Evolutionary conservation across 2,888 invertebrate genomes (phyloP), one percentile per base, ranked within the genome.

Genomic region (Carcina quercana): DNA sequence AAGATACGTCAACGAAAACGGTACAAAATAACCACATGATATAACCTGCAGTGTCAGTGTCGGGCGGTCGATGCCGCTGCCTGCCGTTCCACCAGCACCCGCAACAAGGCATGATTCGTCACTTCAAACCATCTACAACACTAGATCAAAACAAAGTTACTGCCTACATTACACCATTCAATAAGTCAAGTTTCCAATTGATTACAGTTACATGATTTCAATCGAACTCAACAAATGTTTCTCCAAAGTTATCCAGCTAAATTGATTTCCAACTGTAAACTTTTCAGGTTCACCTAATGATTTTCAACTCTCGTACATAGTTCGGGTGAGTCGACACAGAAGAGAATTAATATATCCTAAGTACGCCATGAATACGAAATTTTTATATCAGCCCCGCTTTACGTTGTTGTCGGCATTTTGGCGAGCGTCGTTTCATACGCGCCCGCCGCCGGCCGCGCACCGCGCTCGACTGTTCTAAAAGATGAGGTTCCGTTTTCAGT

Each of bases 61-160:
- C 75, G 38, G 82, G 80, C 28, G 80, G 83, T 45, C 83, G 75
- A 50, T 82, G 83, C 48, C 83, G 61, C 60, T 79, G 82, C 51
- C 79, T 70, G 49, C 83, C 80, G 34, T 71, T 80, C 80, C 83
- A 82, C 83, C 83, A 83, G 53, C 83, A 83, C 6, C 82, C 82
- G 59, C 83, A 83, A 51, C 83, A 83, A 42, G 82, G 75, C 83
- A 83, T 82, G 15, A 43, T n/a, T n/a, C n/a, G 45, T 36, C 43
- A n/a, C n/a, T n/a, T n/a, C n/a, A n/a, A n/a, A n/a, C n/a, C n/a
- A n/a, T n/a, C n/a, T 12, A 14, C n/a, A n/a, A n/a, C n/a, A n/a
- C n/a, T n/a, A n/a, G n/a, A n/a, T n/a, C n/a, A n/a, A n/a, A n/a
- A n/a, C n/a, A n/a, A n/a, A n/a, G n/a, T n/a, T n/a, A n/a, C n/a